Evolutionary conservation across 1,140 invertebrate genomes (phyloP), one percentile per base, ranked within the genome.

Genomic region (Gryllus bimaculatus): DNA sequence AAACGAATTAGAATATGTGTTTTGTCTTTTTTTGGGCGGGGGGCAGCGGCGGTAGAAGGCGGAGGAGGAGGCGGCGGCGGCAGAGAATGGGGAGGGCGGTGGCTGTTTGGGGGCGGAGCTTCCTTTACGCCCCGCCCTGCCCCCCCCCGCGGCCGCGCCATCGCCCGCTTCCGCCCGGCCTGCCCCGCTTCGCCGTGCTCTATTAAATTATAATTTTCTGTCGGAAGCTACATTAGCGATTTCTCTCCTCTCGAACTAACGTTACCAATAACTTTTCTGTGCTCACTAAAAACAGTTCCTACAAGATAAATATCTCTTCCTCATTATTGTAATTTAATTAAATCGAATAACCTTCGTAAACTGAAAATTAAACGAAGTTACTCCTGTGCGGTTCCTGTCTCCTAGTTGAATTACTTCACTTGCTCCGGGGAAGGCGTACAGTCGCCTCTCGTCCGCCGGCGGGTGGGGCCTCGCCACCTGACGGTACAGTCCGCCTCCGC

Each of bases 311-410:
- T 81, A 81, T 81, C 80, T 81, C 80, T 79, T 79, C 75, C 75
- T 81, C 79, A 81, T 81, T 81, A 81, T 81, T 81, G 80, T 79
- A 79, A 79, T 77, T 79, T 79, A 76, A 81, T 81, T 81, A 81
- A 81, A 81, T 79, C 73, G 80, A 81, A 81, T 81, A 81, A 79
- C 78, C 80, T 74, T 66, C 78, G 74, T 76, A 77, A 76, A 80
- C 74, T 73, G 73, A 77, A 80, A 80, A 80, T 80, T 80, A 78
- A 80, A 78, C 78, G 78, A 80, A 78, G 80, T 80, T 80, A 78
- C 78, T 80, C 74, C 47, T 26, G 80, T 78, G 74, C 77, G 75
- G 75, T 66, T 78, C 76, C 76, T 48, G 76, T 77, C 76, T 77
- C 76, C 76, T 48, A 77, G 76, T 77, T 77, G 76, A 77, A 77